Conservation (phyloP, 1,140 invertebrate species). For the Drosophila miranda region DNA sequence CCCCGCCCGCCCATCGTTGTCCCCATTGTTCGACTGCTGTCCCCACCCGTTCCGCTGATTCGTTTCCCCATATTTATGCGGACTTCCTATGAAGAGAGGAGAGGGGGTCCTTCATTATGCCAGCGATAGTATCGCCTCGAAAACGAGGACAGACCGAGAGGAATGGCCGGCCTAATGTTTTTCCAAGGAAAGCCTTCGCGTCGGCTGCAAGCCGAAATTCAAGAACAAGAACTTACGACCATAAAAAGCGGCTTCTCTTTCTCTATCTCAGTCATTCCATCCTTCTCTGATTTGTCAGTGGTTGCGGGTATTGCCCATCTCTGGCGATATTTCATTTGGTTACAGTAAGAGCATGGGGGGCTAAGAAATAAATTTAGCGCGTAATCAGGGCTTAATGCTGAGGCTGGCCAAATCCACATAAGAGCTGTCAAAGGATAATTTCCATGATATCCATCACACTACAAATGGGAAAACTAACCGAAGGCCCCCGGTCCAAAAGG, state of each 20-base stretch:
- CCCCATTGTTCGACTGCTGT: slow-evolving; percentile 33
- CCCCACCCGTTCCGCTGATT: slow-evolving; percentile 12
- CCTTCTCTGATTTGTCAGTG: slow-evolving; percentile 41
- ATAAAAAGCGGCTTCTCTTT: slow-evolving; percentile 26
- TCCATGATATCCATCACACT: slow-evolving; percentile 78
- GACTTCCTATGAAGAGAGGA: background rate
- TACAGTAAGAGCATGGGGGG: slow-evolving; percentile 2
- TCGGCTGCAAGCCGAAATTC: slow-evolving; percentile 24
- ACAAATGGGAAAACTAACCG: slow-evolving; percentile 53
- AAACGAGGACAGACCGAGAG: slow-evolving; percentile 19
- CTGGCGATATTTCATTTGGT: slow-evolving; percentile 52
- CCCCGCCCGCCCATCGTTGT: slow-evolving; percentile 18
- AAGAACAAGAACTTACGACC: slow-evolving; percentile 66
- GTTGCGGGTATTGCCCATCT: slow-evolving; percentile 23
- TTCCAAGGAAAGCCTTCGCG: slow-evolving; percentile 52
- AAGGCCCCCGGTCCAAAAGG: slow-evolving; percentile 2
- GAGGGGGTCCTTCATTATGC: slow-evolving; percentile 66
- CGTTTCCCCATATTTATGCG: slow-evolving; percentile 46
- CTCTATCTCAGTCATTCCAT: slow-evolving; percentile 8
- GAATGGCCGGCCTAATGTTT: slow-evolving; percentile 58
- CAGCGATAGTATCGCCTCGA: slow-evolving; percentile 57
- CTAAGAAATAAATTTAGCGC: slow-evolving; percentile 77
- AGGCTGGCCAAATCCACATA: slow-evolving; percentile 68
- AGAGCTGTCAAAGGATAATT: slow-evolving; percentile 82
- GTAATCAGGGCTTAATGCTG: slow-evolving; percentile 78